Conservation (phyloP, 2,797 vertebrate species). For the Zenarchopterus dispar region DNA sequence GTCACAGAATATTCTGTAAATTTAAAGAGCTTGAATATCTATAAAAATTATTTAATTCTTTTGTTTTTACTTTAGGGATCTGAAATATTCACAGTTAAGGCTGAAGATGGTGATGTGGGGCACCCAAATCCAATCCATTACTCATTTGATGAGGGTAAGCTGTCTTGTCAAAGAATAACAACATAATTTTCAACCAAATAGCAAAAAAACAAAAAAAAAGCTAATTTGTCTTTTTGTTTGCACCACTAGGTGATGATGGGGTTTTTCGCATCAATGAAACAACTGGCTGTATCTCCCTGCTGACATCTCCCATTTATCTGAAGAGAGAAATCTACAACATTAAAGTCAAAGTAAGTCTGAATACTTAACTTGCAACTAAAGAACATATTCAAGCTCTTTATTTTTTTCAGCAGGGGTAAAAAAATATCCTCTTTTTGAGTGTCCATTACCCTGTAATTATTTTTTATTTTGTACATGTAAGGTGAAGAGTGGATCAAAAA, state of each 20-base stretch:
- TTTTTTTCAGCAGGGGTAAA: not conserved
- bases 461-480: too few species aligned
- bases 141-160: conserved; percentile 87
- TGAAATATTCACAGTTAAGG: conserved; percentile 90
- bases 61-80: conserved; percentile 83
- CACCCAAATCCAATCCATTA: conserved; percentile 90
- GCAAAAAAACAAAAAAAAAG: not conserved
- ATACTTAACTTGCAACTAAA: not conserved
- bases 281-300: conserved; percentile 88
- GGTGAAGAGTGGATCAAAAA: too few species aligned
- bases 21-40: too few species aligned
- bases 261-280: conserved; percentile 89
- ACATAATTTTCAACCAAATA: not conserved
- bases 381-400: not conserved
- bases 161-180: not conserved
- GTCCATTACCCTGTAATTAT: too few species aligned
- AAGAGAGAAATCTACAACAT: conserved; percentile 93
- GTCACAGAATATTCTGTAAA: too few species aligned
- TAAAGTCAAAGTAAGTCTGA: conserved; percentile 86
- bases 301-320: conserved; percentile 84
- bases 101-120: conserved; percentile 92
- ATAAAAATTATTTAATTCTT: not conserved
- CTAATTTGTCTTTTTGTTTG: not conserved
- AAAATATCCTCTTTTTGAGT: too few species aligned
- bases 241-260: conserved; percentile 86